phyloP scores from a whole-genome alignment of 2,888 invertebrate genomes.

The Nudaria mundana region DNA sequence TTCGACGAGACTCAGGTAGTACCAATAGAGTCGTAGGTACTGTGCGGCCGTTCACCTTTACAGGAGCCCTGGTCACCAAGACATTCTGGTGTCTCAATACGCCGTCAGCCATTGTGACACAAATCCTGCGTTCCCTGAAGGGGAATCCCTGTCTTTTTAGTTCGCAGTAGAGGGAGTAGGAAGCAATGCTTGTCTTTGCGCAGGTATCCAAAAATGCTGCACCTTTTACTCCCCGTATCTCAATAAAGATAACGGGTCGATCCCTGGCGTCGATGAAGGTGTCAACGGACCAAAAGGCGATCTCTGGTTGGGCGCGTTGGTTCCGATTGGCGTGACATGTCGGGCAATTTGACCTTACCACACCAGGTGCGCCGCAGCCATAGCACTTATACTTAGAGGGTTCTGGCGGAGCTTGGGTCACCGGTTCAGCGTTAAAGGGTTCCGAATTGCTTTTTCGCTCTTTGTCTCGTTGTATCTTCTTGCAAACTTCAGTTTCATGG shows the following conservation, averaged over 20 bases:
- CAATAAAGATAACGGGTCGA: neutral
- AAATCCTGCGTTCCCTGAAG: neutral
- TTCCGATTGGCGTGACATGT: slow-evolving; percentile 1
- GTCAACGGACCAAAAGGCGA: neutral
- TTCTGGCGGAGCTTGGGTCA: too few species aligned
- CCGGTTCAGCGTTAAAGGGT: too few species aligned
- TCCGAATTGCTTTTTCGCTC: too few species aligned
- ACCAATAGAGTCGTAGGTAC: slow-evolving; percentile 4
- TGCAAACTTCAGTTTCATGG: too few species aligned
- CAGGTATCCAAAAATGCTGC: neutral
- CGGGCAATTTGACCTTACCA: slow-evolving; percentile 5
- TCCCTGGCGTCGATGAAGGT: neutral
- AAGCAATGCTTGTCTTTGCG: neutral
- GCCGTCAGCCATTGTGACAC: neutral
- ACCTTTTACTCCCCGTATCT: neutral
- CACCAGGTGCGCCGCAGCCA: slow-evolving; percentile 9
- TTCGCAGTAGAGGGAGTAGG: neutral
- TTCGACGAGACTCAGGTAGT: slow-evolving; percentile 9
- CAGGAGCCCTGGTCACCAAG: neutral
- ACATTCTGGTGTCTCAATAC: neutral
- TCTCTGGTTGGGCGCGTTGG: neutral
- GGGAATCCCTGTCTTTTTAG: neutral
- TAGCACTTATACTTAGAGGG: neutral
- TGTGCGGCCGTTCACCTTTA: neutral
- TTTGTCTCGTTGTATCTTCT: too few species aligned